Percentiles rank a stretch among this genome's conserved stretches.
These are phyloP conservation scores for Dasypolia templi DNA, from an alignment of 2,888 invertebrate genomes.

Conservation along the genomic window DNA sequence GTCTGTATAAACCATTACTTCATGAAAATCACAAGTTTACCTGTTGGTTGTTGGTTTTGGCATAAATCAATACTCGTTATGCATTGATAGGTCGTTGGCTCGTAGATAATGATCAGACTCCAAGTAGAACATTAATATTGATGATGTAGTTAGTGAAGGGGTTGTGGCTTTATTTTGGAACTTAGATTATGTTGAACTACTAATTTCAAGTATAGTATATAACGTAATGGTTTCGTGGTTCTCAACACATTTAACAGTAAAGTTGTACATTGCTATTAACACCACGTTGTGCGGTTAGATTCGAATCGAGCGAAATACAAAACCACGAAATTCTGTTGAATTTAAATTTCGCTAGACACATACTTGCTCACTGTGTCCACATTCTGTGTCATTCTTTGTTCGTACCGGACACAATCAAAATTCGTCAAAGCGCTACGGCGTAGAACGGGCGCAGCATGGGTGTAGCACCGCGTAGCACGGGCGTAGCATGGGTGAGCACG, in stretches of 20 bases:
- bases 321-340: background rate
- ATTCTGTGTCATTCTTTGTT: background rate
- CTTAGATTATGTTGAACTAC: conserved; percentile 16
- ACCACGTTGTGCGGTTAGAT: conserved; percentile 4
- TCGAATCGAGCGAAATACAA: conserved; percentile 7
- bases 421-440: conserved; percentile 19
- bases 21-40: conserved; percentile 54
- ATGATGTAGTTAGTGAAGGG: conserved; percentile 17
- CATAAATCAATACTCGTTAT: conserved; percentile 54
- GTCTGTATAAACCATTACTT: conserved; percentile 45
- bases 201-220: conserved; percentile 15
- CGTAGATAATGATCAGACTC: conserved; percentile 43
- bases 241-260: conserved; percentile 14
- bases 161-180: conserved; percentile 18
- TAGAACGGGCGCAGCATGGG: background rate
- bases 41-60: conserved; percentile 50
- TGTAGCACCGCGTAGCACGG: background rate
- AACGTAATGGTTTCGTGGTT: conserved; percentile 6
- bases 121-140: conserved; percentile 36
- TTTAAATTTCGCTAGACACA: background rate
- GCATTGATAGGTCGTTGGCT: conserved; percentile 31
- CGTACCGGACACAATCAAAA: background rate
- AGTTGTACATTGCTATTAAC: background rate
- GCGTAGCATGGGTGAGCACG: background rate
- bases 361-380: background rate